phyloP scores from a whole-genome alignment of 1,140 invertebrate species.

The Brachionus angularis region DNA sequence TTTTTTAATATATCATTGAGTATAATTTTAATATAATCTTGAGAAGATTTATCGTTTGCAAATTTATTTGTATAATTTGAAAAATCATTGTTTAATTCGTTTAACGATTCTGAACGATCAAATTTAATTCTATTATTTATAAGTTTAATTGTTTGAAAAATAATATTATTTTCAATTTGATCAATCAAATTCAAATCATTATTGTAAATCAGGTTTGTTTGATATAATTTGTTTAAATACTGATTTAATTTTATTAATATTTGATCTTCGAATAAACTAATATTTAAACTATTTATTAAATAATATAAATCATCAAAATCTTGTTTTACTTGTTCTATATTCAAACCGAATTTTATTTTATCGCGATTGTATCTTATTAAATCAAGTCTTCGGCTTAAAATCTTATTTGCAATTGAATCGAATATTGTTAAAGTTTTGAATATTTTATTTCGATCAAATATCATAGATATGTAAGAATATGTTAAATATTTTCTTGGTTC shows the following conservation, averaged over 20 bases:
- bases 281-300: conserved; percentile 18
- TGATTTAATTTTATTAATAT: background rate
- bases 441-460: background rate
- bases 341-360: background rate
- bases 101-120: too few species aligned
- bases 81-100: background rate
- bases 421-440: conserved; percentile 1
- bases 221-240: background rate
- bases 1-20: too few species aligned
- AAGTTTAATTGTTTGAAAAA: too few species aligned
- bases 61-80: background rate
- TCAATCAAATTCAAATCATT: background rate
- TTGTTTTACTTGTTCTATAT: background rate
- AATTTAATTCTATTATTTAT: too few species aligned
- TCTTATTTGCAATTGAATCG: background rate
- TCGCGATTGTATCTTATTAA: background rate
- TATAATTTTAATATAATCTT: background rate
- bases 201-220: background rate
- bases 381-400: background rate
- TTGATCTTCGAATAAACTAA: background rate
- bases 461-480: background rate
- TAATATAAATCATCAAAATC: background rate
- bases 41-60: background rate
- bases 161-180: background rate
- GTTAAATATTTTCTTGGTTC: background rate